These are phyloP conservation scores for Kryptolebias marmoratus DNA, from an alignment of 2,113 vertebrate genomes.

Conservation along the genomic window DNA sequence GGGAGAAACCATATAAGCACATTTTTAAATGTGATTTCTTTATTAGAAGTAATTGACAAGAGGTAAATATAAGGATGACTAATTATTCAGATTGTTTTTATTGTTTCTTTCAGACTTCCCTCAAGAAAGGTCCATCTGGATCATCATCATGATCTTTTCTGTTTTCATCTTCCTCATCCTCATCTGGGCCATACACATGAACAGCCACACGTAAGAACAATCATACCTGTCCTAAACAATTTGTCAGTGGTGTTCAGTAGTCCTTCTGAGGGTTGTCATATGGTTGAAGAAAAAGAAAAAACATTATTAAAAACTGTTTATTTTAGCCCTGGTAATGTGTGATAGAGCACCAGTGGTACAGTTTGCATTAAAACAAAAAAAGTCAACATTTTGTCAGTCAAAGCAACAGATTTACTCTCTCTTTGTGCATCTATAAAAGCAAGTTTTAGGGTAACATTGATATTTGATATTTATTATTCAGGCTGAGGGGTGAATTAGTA, in stretches of 20 bases:
- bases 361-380: too few species aligned
- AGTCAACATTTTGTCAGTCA: too few species aligned
- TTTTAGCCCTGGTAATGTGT: too few species aligned
- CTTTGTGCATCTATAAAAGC: too few species aligned
- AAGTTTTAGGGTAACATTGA: too few species aligned
- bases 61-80: neutral
- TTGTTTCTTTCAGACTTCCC: conserved; percentile 80
- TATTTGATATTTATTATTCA: too few species aligned
- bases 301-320: too few species aligned
- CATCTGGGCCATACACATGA: conserved; percentile 85
- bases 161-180: conserved; percentile 85
- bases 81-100: neutral
- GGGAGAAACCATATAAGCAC: neutral
- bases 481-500: too few species aligned
- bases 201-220: conserved; percentile 84
- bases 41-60: neutral
- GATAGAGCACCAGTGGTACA: too few species aligned
- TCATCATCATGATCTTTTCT: conserved; percentile 82
- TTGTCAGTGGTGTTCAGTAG: neutral
- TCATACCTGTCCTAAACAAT: neutral
- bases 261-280: too few species aligned
- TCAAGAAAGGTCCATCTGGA: conserved; percentile 85
- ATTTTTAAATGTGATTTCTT: neutral
- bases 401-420: too few species aligned
- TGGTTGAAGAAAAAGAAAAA: too few species aligned